phyloP scores from a whole-genome alignment of 2,888 invertebrate genomes.

The Pardosa pseudoannulata region DNA sequence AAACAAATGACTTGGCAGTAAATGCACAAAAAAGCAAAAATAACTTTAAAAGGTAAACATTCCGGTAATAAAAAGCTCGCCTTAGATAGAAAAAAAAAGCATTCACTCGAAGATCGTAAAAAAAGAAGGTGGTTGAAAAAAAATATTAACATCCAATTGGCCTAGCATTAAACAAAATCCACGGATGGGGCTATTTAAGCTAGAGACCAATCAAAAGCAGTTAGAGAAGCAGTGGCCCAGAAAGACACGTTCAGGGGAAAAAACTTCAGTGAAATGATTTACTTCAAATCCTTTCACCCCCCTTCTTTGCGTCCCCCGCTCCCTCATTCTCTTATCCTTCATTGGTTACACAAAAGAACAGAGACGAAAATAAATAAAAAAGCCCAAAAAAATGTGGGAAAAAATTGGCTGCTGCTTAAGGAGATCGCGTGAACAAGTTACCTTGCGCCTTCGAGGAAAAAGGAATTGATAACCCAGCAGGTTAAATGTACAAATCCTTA shows the following conservation, averaged over 20 bases:
- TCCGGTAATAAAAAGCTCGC: neutral
- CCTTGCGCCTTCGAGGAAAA: constrained; percentile 58
- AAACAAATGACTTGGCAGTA: constrained; percentile 65
- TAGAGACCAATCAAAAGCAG: constrained; percentile 64
- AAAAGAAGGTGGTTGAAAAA: constrained; percentile 55
- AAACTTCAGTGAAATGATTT: constrained; percentile 62
- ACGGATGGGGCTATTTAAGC: constrained; percentile 67
- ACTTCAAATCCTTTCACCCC: constrained; percentile 44
- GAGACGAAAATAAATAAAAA: constrained; percentile 25
- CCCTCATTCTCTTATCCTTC: constrained; percentile 60
- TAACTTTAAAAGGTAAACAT: constrained; percentile 38
- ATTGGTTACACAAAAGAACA: constrained; percentile 68
- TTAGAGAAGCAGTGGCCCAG: constrained; percentile 66
- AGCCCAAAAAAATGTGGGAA: constrained; percentile 43
- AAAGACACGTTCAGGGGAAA: constrained; percentile 66
- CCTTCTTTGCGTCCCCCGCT: neutral
- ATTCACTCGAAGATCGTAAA: constrained; percentile 15
- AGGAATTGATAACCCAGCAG: constrained; percentile 71
- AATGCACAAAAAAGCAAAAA: constrained; percentile 18
- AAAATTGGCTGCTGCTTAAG: constrained; percentile 59
- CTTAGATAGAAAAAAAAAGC: neutral
- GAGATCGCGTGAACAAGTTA: constrained; percentile 69
- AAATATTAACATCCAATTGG: constrained; percentile 71
- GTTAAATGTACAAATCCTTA: constrained; percentile 71
- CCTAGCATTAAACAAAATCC: constrained; percentile 69